Base-by-base conservation (phyloP, 2,113 vertebrate species). In the Lepidothrix coronata region DNA sequence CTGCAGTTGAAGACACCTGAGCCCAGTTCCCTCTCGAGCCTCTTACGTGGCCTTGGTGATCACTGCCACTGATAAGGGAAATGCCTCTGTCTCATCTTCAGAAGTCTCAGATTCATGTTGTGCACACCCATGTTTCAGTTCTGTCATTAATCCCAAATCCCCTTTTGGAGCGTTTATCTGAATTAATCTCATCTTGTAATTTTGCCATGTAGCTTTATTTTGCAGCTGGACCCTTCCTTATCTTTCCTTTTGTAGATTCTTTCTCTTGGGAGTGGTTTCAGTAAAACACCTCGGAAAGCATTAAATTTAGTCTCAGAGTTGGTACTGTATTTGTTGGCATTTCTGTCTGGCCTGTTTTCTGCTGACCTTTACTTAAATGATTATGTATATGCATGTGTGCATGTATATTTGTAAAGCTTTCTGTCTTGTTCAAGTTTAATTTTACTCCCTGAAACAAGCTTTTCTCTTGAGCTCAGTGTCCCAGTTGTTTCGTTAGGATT, bases 401-500 rank as follows among this genome's bases (percentile, higher is more conserved):
- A 6, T 41, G 43, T 80, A 1, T 72, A 67, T 89, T 86, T 78
- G 33, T 35, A 57, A 65, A 16, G 49, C 72, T 80, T 92, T 80
- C 75, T 55, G 0, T 74, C 72, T 35, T 48, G 37, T 73, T 91
- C 30, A 31, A 27, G 37, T 77, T 67, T 82, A 67, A 8, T 72
- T 91, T 86, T 65, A 55, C 68, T 82, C 33, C 52, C 31, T n/a
- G 67, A 71, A 72, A 30, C 30, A 44, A 84, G 61, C 57, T 89
- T 75, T 78, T 72, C 68, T 71, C 63, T 59, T 14, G 21, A 92
- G 73, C 44, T 35, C 55, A 11, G 63, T 31, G 57, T 84, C 86
- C 86, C 86, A 84, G 72, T 93, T 84, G 89, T 95, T 86, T 67
- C 43, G 86, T 92, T 74, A 63, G 68, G 30, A 39, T 22, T 74